Percentiles rank a stretch among this genome's conserved stretches.
Evolutionary conservation across 2,888 invertebrate genomes (phyloP).

Genomic region (Cephus runcator): DNA sequence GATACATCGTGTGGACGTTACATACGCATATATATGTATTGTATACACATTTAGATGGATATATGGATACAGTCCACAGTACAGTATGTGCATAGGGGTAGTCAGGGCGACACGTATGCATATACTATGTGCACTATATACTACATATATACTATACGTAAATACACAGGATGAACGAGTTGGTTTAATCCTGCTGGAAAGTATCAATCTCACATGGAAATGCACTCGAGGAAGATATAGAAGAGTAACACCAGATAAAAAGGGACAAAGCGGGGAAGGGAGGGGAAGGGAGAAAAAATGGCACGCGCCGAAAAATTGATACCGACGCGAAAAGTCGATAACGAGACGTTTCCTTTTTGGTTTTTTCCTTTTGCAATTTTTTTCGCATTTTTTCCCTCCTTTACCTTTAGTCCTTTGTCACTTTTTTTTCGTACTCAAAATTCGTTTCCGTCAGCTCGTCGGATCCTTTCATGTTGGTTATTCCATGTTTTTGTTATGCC

Average conservation of each 20-base stretch:
- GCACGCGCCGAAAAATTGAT: background rate
- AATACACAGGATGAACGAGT: slow-evolving; percentile 18
- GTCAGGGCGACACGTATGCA: background rate
- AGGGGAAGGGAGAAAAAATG: background rate
- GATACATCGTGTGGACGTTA: slow-evolving; percentile 20
- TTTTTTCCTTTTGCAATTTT: too few species aligned
- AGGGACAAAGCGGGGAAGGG: background rate
- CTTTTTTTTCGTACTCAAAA: background rate
- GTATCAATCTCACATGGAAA: slow-evolving; percentile 42
- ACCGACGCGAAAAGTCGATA: slow-evolving; percentile 9
- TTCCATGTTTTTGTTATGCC: background rate
- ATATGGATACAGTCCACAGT: background rate
- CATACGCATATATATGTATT: background rate
- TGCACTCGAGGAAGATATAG: slow-evolving; percentile 33
- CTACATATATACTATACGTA: background rate
- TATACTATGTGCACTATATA: background rate
- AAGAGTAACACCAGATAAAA: background rate
- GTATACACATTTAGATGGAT: background rate
- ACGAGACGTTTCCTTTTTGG: background rate
- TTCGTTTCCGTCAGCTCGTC: background rate
- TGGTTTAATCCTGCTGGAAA: slow-evolving; percentile 42
- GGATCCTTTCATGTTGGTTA: background rate
- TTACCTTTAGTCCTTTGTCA: background rate
- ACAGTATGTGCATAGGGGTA: background rate
- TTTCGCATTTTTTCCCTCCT: background rate